These are phyloP conservation scores for Hypanus sabinus DNA, from an alignment of 2,113 vertebrate species.

Conservation along the genomic window DNA sequence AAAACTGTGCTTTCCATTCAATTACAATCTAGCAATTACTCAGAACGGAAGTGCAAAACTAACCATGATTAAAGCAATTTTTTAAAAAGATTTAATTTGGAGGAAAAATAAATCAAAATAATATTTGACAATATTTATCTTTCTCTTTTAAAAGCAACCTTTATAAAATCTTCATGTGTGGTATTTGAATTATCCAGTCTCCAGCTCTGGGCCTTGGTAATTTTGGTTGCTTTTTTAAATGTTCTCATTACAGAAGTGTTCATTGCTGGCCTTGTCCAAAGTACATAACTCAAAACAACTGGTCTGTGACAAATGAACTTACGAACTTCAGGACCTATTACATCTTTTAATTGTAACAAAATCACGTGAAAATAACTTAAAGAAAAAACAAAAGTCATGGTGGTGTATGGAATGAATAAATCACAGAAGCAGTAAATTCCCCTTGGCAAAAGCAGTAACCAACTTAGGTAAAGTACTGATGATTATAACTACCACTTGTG, in stretches of 20 bases:
- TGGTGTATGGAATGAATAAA: slow-evolving; percentile 1
- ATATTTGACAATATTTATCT: slow-evolving; percentile 14
- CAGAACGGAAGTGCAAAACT: background rate
- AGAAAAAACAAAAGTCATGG: slow-evolving; percentile 27
- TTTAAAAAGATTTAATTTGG: background rate
- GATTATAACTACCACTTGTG: background rate
- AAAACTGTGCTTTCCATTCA: background rate
- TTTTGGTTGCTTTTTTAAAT: background rate
- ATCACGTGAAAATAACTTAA: slow-evolving; percentile 33
- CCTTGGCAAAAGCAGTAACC: slow-evolving; percentile 14
- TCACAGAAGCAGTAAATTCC: slow-evolving; percentile 13
- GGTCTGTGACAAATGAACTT: slow-evolving; percentile 36
- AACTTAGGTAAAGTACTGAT: background rate
- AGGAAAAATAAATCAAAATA: background rate
- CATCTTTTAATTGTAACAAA: slow-evolving; percentile 34
- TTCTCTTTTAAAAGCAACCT: slow-evolving; percentile 19
- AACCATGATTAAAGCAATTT: slow-evolving; percentile 19
- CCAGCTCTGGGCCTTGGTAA: background rate
- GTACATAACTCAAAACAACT: slow-evolving; percentile 28
- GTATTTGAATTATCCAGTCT: background rate
- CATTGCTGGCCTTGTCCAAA: background rate
- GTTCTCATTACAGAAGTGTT: slow-evolving; percentile 15
- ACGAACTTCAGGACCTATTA: slow-evolving; percentile 35
- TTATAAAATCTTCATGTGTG: slow-evolving; percentile 14
- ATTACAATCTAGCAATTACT: background rate